Conservation (phyloP, 2,113 vertebrate species). For the Cololabis saira region DNA sequence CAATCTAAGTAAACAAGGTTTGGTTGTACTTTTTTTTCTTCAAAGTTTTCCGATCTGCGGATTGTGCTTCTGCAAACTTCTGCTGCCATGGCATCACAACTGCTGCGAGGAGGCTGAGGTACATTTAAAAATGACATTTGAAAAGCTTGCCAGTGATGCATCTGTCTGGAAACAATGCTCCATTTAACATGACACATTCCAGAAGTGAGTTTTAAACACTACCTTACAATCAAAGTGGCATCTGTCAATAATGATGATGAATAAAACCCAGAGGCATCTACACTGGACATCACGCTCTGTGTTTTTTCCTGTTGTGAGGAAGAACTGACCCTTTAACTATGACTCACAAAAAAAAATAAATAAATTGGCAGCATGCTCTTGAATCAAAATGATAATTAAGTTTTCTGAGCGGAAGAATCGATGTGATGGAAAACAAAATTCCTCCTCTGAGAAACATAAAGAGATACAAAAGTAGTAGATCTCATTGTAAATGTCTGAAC, state of each 20-base stretch:
- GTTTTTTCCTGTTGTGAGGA: neutral
- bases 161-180: neutral
- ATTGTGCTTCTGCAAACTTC: no score
- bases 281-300: neutral
- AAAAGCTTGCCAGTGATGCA: slow-evolving; percentile 4
- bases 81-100: no score
- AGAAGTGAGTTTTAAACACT: no score
- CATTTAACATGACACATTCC: no score
- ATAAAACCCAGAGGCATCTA: no score
- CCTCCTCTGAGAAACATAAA: neutral
- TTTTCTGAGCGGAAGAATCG: slow-evolving; percentile 8
- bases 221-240: no score
- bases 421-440: neutral
- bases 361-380: neutral
- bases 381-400: slow-evolving; percentile 28
- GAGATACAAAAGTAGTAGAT: no score
- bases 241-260: no score
- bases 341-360: no score
- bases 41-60: no score
- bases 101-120: neutral
- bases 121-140: slow-evolving; percentile 15
- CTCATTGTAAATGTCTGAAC: no score
- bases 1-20: neutral
- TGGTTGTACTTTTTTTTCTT: neutral
- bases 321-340: slow-evolving; percentile 18